phyloP scores from a whole-genome alignment of 23 tunicate genomes.

The Trididemnum nubilum region DNA sequence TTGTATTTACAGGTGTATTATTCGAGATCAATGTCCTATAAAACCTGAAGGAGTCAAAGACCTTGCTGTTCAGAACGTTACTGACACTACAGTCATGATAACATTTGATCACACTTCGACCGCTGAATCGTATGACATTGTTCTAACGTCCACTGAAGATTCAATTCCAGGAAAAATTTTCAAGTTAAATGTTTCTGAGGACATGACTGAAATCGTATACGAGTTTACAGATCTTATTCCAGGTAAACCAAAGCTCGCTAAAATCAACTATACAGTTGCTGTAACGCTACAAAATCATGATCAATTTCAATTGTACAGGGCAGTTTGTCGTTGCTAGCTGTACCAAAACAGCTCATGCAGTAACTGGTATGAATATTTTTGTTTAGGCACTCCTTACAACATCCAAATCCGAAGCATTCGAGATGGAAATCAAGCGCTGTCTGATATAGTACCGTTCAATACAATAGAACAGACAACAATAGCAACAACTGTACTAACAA shows the following conservation, averaged over 20 bases:
- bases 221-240: not conserved
- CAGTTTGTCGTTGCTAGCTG: too few species aligned
- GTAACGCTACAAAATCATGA: too few species aligned
- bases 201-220: not conserved
- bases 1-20: slow-evolving; percentile 32
- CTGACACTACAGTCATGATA: not conserved
- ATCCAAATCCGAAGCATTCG: not conserved
- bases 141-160: not conserved
- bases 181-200: not conserved
- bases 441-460: not conserved
- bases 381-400: too few species aligned
- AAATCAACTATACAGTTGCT: too few species aligned
- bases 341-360: too few species aligned
- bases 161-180: not conserved
- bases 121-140: not conserved
- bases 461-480: too few species aligned
- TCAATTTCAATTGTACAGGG: too few species aligned
- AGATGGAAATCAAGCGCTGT: not conserved
- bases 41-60: not conserved
- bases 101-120: not conserved
- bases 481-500: too few species aligned
- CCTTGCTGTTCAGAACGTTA: not conserved
- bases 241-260: too few species aligned
- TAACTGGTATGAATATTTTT: too few species aligned
- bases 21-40: slow-evolving; percentile 17